phyloP scores from a whole-genome alignment of 2,888 invertebrate species.

The Eupithecia dodoneata region DNA sequence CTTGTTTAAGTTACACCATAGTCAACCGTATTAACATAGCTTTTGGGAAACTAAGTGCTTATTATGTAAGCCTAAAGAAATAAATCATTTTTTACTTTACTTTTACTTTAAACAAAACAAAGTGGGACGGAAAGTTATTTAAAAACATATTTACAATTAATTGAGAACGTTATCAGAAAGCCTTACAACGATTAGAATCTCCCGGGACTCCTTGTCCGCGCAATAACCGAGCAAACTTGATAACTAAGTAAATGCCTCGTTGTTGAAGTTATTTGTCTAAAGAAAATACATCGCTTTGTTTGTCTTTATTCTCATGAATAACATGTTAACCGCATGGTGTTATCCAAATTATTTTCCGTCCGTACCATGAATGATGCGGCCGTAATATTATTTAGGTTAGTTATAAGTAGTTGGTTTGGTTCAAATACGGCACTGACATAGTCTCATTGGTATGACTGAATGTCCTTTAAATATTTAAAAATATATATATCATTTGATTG shows the following conservation, averaged over 20 bases:
- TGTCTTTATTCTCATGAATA: neutral
- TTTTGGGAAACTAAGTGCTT: no score
- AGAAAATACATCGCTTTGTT: neutral
- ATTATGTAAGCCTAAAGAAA: no score
- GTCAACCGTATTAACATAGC: neutral
- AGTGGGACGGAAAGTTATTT: neutral
- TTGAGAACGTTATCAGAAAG: neutral
- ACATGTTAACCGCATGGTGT: neutral
- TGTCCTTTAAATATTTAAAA: no score
- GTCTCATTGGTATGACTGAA: no score
- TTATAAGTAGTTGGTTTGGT: no score
- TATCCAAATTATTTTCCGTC: no score
- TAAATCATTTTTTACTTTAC: no score
- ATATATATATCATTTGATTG: no score
- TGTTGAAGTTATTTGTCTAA: neutral
- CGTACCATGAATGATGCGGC: no score
- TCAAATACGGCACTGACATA: no score
- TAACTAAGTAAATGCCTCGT: neutral
- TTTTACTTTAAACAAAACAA: no score
- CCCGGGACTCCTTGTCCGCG: neutral
- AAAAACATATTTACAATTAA: neutral
- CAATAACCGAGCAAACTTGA: neutral
- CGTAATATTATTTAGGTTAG: no score
- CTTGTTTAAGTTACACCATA: neutral
- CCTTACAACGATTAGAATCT: neutral